These are phyloP conservation scores for Mesochorus sp. DNA, from an alignment of 2,888 invertebrate genomes.

Conservation along the genomic window DNA sequence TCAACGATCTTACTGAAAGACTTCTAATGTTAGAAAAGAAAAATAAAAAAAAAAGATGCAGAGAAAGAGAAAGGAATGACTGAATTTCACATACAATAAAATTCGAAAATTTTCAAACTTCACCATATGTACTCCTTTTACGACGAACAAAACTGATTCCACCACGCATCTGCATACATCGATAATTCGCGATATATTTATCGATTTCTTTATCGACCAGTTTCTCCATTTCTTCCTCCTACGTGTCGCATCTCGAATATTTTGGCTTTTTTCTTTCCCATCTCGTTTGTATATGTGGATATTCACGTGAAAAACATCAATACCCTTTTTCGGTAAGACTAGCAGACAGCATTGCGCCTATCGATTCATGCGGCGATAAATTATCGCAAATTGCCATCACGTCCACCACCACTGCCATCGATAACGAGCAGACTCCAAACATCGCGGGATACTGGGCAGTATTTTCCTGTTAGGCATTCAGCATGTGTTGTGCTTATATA, in stretches of 20 bases:
- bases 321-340: not conserved
- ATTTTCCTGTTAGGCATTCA: not conserved
- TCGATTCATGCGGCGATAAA: not conserved
- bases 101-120: not conserved
- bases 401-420: not conserved
- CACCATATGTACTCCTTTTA: not conserved
- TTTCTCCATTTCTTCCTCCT: not conserved
- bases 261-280: not conserved
- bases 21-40: too few species aligned
- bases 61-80: not conserved
- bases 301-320: not conserved
- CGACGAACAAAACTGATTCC: not conserved
- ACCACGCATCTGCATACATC: not conserved
- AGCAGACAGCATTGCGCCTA: not conserved
- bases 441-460: not conserved
- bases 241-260: not conserved
- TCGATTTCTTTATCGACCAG: not conserved
- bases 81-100: not conserved
- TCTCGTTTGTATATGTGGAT: not conserved
- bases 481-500: not conserved
- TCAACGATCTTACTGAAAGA: too few species aligned
- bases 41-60: too few species aligned
- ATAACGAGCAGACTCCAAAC: conserved; percentile 11
- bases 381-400: conserved; percentile 18
- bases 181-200: not conserved